phyloP scores from a whole-genome alignment of 2,797 vertebrate genomes.

The Anguilla pacifica region DNA sequence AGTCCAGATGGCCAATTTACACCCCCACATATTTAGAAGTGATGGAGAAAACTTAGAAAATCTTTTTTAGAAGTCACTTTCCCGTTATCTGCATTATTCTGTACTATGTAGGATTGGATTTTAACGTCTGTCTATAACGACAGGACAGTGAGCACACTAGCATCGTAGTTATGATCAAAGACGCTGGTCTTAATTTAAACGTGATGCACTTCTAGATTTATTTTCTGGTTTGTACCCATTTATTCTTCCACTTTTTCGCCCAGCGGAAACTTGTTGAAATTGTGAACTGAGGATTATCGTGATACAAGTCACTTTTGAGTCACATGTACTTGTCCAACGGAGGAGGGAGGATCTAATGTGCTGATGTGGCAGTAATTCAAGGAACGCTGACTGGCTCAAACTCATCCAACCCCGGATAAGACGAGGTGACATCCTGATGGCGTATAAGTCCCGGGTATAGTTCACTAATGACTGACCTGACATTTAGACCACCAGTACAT shows the following conservation, averaged over 20 bases:
- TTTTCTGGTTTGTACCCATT: background rate
- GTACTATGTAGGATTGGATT: background rate
- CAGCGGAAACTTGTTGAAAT: too few species aligned
- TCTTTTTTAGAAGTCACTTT: too few species aligned
- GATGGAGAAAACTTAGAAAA: background rate
- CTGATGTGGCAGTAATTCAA: background rate
- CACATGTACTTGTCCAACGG: background rate
- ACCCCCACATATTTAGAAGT: too few species aligned
- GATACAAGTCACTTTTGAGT: too few species aligned
- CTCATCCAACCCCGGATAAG: background rate
- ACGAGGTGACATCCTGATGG: background rate
- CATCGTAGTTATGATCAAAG: background rate
- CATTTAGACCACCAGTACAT: background rate
- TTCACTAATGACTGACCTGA: background rate
- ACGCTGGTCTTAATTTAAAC: background rate
- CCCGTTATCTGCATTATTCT: background rate
- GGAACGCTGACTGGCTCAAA: background rate
- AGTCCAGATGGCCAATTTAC: background rate
- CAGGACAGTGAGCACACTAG: slow-evolving; percentile 24
- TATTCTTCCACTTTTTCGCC: background rate
- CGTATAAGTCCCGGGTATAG: too few species aligned
- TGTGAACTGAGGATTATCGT: too few species aligned
- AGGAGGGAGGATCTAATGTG: background rate
- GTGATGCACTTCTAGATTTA: background rate
- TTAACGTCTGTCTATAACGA: background rate